Conservation (phyloP, 2,888 invertebrate species). For the Hymenopus coronatus region DNA sequence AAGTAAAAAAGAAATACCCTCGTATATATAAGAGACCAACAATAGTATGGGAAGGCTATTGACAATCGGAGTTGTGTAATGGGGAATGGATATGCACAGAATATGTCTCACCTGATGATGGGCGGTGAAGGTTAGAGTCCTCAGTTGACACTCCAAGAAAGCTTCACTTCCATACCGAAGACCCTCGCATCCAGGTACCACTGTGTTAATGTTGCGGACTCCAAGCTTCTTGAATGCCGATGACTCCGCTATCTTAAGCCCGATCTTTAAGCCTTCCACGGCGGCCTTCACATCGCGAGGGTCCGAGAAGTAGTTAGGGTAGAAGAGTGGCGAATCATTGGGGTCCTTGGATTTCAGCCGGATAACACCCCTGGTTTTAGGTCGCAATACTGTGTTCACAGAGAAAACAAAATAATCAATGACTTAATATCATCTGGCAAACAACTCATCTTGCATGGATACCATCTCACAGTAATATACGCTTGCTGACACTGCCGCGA, state of each 20-base stretch:
- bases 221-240: constrained; percentile 77
- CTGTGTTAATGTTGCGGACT: constrained; percentile 72
- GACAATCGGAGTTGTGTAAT: too few species aligned
- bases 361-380: constrained; percentile 83
- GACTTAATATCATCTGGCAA: too few species aligned
- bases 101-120: constrained; percentile 66
- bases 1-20: too few species aligned
- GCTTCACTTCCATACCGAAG: constrained; percentile 70
- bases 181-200: constrained; percentile 77
- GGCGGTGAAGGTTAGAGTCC: constrained; percentile 76
- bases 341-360: constrained; percentile 79
- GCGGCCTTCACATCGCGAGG: constrained; percentile 42
- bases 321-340: constrained; percentile 75
- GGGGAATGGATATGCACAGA: too few species aligned
- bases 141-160: constrained; percentile 81
- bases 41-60: too few species aligned
- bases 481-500: too few species aligned
- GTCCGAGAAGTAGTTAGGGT: constrained; percentile 86
- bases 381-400: constrained; percentile 56
- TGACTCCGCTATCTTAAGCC: constrained; percentile 62
- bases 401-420: not conserved
- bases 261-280: constrained; percentile 39
- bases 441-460: too few species aligned
- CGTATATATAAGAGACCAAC: too few species aligned
- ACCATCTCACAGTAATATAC: too few species aligned